Percentiles rank a stretch among this genome's conserved stretches.
Evolutionary conservation across 2,797 vertebrate species (phyloP).

Genomic region (Peromyscus nudipes): DNA sequence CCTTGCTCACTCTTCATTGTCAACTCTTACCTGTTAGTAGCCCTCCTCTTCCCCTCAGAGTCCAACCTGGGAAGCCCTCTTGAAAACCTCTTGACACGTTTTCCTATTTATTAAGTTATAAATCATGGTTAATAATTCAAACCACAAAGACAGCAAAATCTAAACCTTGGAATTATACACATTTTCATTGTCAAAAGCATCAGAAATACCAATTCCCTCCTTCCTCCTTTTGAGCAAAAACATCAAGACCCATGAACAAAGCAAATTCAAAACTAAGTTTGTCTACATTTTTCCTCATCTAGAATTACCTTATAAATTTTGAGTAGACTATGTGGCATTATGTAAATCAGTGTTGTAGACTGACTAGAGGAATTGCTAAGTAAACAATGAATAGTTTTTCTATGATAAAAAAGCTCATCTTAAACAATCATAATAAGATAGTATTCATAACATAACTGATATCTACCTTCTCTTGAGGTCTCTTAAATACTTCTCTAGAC

Average conservation of each 20-base stretch:
- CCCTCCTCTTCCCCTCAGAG: not conserved
- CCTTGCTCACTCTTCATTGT: not conserved
- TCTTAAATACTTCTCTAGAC: not conserved
- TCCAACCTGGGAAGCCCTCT: not conserved
- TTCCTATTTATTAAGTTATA: slow-evolving; percentile 69
- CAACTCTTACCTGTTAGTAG: too few species aligned
- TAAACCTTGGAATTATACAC: not conserved
- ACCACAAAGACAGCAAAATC: slow-evolving; percentile 48
- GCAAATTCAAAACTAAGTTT: not conserved
- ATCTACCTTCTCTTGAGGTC: slow-evolving; percentile 4
- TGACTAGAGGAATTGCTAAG: not conserved
- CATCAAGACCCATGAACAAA: not conserved
- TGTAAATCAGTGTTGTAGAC: slow-evolving; percentile 4
- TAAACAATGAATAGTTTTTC: not conserved
- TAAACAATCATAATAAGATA: slow-evolving; percentile 6
- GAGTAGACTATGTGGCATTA: not conserved
- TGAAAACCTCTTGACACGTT: not conserved
- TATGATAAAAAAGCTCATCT: not conserved
- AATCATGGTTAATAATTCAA: slow-evolving; percentile 63
- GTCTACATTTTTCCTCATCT: not conserved
- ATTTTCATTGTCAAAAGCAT: not conserved
- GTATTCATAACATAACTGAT: not conserved
- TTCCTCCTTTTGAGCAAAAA: not conserved
- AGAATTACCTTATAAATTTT: slow-evolving; percentile 40
- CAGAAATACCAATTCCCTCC: not conserved